Percentiles rank a stretch among this genome's conserved stretches.
Evolutionary conservation across 2,113 vertebrate species (phyloP).

Genomic region (Microcebus murinus): DNA sequence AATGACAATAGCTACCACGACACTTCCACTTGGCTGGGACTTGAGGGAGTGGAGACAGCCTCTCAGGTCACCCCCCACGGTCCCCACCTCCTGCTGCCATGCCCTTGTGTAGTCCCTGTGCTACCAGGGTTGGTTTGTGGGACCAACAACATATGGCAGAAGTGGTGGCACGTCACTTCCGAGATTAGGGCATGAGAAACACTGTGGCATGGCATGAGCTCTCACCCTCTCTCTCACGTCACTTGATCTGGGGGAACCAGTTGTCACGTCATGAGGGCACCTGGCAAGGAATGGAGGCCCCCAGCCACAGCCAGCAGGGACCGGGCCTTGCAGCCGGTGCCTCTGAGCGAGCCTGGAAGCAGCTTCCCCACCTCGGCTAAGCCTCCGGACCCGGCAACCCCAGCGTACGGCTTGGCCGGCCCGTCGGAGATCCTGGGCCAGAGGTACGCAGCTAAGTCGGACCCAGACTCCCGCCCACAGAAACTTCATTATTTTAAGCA

Average conservation of each 20-base stretch:
- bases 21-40: background rate
- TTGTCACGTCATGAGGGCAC: background rate
- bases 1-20: fast-evolving
- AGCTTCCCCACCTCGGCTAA: background rate
- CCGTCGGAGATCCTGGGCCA: background rate
- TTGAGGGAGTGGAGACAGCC: background rate
- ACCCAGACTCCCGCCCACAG: background rate
- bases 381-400: background rate
- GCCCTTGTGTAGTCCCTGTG: background rate
- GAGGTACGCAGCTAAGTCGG: background rate
- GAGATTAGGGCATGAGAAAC: background rate
- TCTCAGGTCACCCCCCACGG: background rate
- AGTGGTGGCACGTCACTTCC: background rate
- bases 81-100: background rate
- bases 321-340: too few species aligned
- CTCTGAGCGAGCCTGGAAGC: background rate
- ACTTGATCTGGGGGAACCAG: background rate
- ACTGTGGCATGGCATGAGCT: background rate
- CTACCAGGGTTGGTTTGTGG: background rate
- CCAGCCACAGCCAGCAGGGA: background rate
- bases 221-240: background rate
- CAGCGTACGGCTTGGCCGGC: background rate
- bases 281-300: background rate
- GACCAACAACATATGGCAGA: background rate
- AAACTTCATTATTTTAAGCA: background rate